A percentile compares a stretch with the other conserved stretches of the same genome.
Evolutionary conservation across 1,140 invertebrate genomes (phyloP).

Genomic region (Dolichoris vasculosae): DNA sequence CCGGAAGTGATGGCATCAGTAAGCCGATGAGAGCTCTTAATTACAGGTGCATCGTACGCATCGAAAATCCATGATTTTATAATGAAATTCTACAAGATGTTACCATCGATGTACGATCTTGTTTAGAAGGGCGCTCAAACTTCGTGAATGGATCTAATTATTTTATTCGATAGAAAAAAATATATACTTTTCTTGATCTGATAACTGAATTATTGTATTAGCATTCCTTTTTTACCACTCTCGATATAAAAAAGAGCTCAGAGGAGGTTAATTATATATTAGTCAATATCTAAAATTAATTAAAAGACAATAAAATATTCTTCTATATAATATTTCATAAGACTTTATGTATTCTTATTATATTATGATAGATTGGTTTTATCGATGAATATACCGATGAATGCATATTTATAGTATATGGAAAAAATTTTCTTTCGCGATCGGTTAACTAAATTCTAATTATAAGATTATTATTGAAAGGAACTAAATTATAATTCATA

Average conservation of each 20-base stretch:
- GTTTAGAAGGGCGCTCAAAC: too few relatives aligned
- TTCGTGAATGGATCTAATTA: too few relatives aligned
- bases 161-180: too few relatives aligned
- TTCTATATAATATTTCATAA: background rate
- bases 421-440: background rate
- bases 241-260: too few relatives aligned
- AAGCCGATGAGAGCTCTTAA: background rate
- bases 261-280: too few relatives aligned
- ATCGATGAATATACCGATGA: background rate
- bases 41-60: constrained; percentile 6
- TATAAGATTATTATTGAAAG: background rate
- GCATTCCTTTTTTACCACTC: too few relatives aligned
- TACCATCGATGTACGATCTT: background rate
- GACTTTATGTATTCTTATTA: background rate
- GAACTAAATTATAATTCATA: too few relatives aligned
- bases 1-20: background rate
- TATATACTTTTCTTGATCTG: too few relatives aligned
- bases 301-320: background rate
- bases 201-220: too few relatives aligned
- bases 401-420: background rate
- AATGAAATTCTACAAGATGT: background rate
- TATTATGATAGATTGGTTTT: too few relatives aligned
- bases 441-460: background rate
- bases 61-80: background rate
- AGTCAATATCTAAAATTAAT: too few relatives aligned